Evolutionary conservation across 2,888 invertebrate genomes (phyloP), one percentile per base, ranked within the genome.

Genomic region (Leistus spinibarbis): DNA sequence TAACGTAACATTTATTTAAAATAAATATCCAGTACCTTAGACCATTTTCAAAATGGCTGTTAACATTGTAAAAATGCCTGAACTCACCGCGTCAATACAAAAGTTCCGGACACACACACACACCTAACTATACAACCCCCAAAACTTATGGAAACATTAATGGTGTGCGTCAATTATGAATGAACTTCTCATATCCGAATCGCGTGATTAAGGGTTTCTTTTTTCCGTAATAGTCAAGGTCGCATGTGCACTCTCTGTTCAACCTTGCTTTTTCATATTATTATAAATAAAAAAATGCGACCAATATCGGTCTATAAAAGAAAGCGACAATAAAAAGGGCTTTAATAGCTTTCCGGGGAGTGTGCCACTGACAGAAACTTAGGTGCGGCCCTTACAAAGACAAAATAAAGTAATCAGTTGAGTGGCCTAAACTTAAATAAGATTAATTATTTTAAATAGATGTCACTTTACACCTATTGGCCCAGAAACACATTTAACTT

Each of bases 371-470:
- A 40, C 40, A 13, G 40, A 13, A 27, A n/a, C 24, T 19, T 24
- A 27, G 24, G 65, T 24, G 24, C 17, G 57, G 65, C 27, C 16
- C 7, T 7, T 7, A 65, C 65, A 65, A 65, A 65, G 65, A 65
- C 65, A 65, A 23, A 65, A 62, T 40, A 62, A 23, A 19, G 65
- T 65, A 65, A 65, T 65, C 65, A 65, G 65, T 23, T 65, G 27
- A 65, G 65, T 65, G 65, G 22, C 65, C 65, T 27, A 27, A 27
- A 65, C 23, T 65, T 65, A 65, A 65, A 40, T 40, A 40, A 3
- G 27, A 27, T 27, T 27, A 27, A 27, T 27, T 27, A 7, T 27
- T 40, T 40, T 40, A 40, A 13, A 40, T 40, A 40, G 40, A 4
- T 40, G 40, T 40, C 40, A 40, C 40, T 24, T 7, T 40, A 5